Conservation (phyloP, 2,888 invertebrate species). For the Colostygia pectinataria region DNA sequence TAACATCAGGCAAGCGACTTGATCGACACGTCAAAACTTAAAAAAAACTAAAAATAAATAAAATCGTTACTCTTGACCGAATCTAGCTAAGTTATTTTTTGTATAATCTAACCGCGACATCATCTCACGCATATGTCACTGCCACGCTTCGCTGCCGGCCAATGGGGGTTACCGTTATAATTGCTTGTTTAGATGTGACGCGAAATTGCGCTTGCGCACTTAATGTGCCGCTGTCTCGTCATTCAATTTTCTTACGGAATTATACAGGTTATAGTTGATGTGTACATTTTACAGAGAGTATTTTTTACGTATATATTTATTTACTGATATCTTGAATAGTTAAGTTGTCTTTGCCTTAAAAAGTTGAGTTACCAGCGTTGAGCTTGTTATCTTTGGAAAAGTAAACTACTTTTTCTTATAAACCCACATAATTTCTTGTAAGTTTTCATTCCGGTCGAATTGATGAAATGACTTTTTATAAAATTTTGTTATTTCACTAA, state of each 20-base stretch:
- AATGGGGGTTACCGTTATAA: constrained; percentile 52
- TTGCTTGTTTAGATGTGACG: constrained; percentile 44
- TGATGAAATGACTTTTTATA: neutral
- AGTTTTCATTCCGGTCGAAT: constrained; percentile 4
- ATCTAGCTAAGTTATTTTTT: constrained; percentile 2
- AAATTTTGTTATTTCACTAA: neutral
- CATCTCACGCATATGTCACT: constrained; percentile 56
- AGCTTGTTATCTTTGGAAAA: constrained; percentile 3
- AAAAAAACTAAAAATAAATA: no score
- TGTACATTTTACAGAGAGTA: neutral
- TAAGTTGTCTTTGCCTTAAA: neutral
- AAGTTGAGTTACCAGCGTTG: neutral
- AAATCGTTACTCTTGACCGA: neutral
- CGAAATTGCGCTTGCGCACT: constrained; percentile 38
- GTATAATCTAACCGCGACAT: constrained; percentile 16
- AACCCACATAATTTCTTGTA: neutral
- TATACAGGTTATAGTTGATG: neutral
- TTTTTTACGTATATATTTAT: neutral
- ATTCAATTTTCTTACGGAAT: constrained; percentile 8
- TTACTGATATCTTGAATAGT: neutral
- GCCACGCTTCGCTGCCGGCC: constrained; percentile 48
- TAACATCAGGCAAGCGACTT: no score
- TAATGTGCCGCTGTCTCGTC: constrained; percentile 10
- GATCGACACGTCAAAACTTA: no score
- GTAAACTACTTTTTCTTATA: neutral